Evolutionary conservation across 2,888 invertebrate genomes (phyloP), one percentile per base, ranked within the genome.

Genomic region (Cryptus armator): DNA sequence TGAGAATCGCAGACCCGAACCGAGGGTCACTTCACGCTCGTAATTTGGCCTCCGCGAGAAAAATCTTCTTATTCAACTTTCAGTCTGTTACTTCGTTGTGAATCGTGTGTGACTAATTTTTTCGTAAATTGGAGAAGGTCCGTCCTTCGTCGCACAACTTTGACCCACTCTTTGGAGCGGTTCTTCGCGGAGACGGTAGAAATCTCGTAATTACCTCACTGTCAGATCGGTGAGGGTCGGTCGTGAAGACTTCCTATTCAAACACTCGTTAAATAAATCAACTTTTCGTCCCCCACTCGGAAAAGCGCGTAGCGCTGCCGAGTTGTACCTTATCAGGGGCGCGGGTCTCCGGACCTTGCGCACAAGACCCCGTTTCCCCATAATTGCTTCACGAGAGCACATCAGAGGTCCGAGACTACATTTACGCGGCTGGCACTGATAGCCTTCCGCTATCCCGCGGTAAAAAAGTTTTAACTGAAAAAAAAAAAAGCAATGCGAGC

Each of bases 391-490:
- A 89, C 19, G 86, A 87, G 82, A 86, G 70, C 87, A 37, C 37
- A 88, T 89, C 86, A 87, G 83, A 85, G 86, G 46, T 59, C 48
- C 24, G 59, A 46, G 66, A 51, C 64, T 12, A 16, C 43, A 68
- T 75, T 48, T 48, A 70, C 48, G 37, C 56, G 46, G 48, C 76
- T 68, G 46, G 62, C 74, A 64, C 62, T 76, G 62, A 29, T 46
- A 51, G 14, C 16, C 46, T 43, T 59, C 44, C 32, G 29, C 32
- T 7, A 19, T 51, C 51, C 53, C 24, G 24, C 12, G 66, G 19
- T 43, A 79, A 70, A 87, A 89, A 91, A 91, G 89, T 92, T 92
- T 90, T 91, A 91, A 93, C 92, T 92, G 92, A 91, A 91, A 37
- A 19, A 67, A 89, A 14, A 90, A 89, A 37, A 19, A 59, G 88